A percentile compares a stretch with the other conserved stretches of the same genome.
phyloP scores from a whole-genome alignment of 1,140 invertebrate genomes.

The Drosophila pseudoobscura region DNA sequence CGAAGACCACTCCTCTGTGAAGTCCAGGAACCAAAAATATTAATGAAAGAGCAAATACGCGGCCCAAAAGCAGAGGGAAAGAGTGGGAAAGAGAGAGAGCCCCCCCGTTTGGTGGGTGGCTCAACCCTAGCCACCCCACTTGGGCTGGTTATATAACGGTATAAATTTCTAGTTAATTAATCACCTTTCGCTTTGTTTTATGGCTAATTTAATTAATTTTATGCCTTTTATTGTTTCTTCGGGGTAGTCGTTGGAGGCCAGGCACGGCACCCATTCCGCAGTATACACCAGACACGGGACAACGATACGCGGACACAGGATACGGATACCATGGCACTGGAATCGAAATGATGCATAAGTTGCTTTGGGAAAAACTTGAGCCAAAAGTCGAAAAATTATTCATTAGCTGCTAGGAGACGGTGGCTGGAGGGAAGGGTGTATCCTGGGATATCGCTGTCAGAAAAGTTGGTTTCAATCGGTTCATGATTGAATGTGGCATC shows the following conservation, averaged over 20 bases:
- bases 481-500: no score
- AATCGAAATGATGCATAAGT: slow-evolving; percentile 32
- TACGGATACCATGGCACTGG: slow-evolving; percentile 19
- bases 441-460: no score
- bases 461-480: no score
- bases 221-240: slow-evolving; percentile 62
- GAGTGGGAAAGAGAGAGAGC: slow-evolving; percentile 14
- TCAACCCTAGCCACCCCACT: background rate
- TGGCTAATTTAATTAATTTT: slow-evolving; percentile 75
- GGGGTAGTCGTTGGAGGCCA: background rate
- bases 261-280: background rate
- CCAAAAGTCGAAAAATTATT: slow-evolving; percentile 33
- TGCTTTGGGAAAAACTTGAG: background rate
- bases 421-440: no score
- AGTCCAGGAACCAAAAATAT: slow-evolving; percentile 56
- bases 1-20: background rate
- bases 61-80: slow-evolving; percentile 29
- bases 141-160: slow-evolving; percentile 50
- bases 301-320: slow-evolving; percentile 9
- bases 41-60: slow-evolving; percentile 65
- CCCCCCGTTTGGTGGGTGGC: background rate
- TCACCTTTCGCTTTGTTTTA: slow-evolving; percentile 72
- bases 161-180: slow-evolving; percentile 75
- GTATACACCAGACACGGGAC: background rate
- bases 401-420: slow-evolving; percentile 11